Evolutionary conservation across 2,888 invertebrate species (phyloP).

Genomic region (Megastigmus dorsalis): DNA sequence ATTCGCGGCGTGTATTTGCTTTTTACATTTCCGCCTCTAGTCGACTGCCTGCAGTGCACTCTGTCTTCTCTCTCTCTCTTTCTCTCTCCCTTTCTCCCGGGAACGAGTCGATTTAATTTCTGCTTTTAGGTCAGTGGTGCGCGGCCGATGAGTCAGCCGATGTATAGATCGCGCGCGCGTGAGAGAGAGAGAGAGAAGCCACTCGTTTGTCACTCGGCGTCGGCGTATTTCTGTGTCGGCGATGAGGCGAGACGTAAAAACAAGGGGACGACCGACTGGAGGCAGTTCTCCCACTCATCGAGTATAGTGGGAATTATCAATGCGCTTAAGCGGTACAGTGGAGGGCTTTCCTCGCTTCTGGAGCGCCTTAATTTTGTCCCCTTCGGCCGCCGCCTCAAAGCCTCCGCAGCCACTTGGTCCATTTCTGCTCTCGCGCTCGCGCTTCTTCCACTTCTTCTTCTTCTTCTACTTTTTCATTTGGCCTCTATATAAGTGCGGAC

Average conservation of each 20-base stretch:
- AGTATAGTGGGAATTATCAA: slow-evolving; percentile 27
- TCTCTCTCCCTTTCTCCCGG: neutral
- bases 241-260: neutral
- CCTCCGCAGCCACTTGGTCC: slow-evolving; percentile 27
- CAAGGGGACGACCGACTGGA: neutral
- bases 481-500: no score
- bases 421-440: slow-evolving; percentile 14
- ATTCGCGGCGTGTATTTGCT: no score
- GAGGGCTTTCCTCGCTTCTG: neutral
- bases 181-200: neutral
- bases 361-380: slow-evolving; percentile 20
- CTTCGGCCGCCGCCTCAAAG: neutral
- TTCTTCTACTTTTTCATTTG: slow-evolving; percentile 33
- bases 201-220: slow-evolving; percentile 6
- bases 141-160: neutral
- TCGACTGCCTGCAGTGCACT: neutral
- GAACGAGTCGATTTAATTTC: slow-evolving; percentile 23
- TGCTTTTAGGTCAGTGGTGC: neutral
- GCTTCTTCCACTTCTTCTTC: slow-evolving; percentile 30
- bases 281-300: neutral
- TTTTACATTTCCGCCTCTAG: no score
- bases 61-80: no score
- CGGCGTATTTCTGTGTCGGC: slow-evolving; percentile 13
- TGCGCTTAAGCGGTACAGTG: neutral
- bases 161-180: no score